Evolutionary conservation across 2,888 invertebrate genomes (phyloP).

Genomic region (Drosophila paranaensis): DNA sequence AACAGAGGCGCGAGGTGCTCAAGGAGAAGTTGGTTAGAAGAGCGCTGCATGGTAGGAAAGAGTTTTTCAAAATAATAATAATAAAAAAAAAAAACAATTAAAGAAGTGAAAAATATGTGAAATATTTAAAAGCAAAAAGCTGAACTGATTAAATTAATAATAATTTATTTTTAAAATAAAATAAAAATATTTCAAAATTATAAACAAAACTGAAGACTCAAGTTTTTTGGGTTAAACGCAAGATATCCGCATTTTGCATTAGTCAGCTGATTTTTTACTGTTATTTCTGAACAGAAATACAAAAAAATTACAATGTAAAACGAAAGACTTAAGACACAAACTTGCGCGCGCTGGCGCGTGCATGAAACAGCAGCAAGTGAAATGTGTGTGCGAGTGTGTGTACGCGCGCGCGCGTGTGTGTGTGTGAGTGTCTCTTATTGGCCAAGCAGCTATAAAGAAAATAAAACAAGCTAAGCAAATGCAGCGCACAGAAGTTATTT

Average conservation of each 20-base stretch:
- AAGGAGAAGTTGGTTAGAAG: constrained; percentile 64
- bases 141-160: not conserved
- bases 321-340: constrained; percentile 78
- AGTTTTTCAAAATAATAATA: constrained; percentile 1
- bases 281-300: constrained; percentile 6
- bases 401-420: not conserved
- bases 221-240: constrained; percentile 1
- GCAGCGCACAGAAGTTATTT: constrained; percentile 47
- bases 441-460: constrained; percentile 41
- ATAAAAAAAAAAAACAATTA: constrained; percentile 1
- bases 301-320: constrained; percentile 27
- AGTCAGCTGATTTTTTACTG: constrained; percentile 20
- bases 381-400: constrained; percentile 23
- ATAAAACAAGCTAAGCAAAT: constrained; percentile 22
- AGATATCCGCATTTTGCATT: constrained; percentile 42
- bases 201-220: not conserved
- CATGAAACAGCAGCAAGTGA: constrained; percentile 57
- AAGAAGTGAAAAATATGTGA: constrained; percentile 3
- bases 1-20: constrained; percentile 58
- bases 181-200: not conserved
- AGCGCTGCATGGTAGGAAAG: constrained; percentile 62
- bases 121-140: not conserved
- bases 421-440: constrained; percentile 40
- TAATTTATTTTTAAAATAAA: not conserved
- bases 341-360: constrained; percentile 61